A percentile compares a stretch with the other conserved stretches of the same genome.
phyloP scores from a whole-genome alignment of 2,888 invertebrate genomes.

The Eulithis testata region DNA sequence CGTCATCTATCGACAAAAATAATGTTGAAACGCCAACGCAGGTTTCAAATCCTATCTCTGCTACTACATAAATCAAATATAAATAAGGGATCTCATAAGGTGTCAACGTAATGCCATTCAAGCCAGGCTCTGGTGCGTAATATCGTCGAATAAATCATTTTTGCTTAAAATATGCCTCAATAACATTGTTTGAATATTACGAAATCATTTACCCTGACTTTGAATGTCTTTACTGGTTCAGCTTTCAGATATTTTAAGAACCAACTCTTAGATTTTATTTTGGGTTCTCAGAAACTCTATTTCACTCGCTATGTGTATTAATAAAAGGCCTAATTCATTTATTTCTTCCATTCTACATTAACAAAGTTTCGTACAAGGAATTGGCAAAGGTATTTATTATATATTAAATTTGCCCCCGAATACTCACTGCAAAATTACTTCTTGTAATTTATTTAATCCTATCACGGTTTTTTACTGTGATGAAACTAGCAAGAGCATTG shows the following conservation, averaged over 20 bases:
- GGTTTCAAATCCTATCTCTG: conserved; percentile 62
- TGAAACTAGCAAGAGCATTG: no score
- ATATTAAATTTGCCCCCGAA: no score
- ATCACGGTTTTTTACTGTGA: no score
- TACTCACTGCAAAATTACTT: no score
- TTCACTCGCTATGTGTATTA: no score
- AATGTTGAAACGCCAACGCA: conserved; percentile 21
- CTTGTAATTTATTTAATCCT: no score
- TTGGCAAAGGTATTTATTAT: no score
- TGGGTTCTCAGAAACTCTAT: no score
- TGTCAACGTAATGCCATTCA: conserved; percentile 82
- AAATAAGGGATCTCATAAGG: conserved; percentile 82
- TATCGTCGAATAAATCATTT: conserved; percentile 80
- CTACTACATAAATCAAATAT: conserved; percentile 81
- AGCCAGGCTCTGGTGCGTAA: conserved; percentile 76
- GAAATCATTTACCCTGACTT: conserved; percentile 62
- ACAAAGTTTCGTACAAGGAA: no score
- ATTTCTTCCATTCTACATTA: no score
- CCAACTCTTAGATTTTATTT: not conserved
- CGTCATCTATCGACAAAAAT: not conserved
- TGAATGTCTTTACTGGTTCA: conserved; percentile 15
- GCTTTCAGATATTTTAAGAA: conserved; percentile 1
- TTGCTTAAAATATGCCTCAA: conserved; percentile 78
- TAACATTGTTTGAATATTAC: conserved; percentile 67
- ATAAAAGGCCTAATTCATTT: no score